Conservation (phyloP, 2,113 vertebrate species). For the Gavialis gangeticus region DNA sequence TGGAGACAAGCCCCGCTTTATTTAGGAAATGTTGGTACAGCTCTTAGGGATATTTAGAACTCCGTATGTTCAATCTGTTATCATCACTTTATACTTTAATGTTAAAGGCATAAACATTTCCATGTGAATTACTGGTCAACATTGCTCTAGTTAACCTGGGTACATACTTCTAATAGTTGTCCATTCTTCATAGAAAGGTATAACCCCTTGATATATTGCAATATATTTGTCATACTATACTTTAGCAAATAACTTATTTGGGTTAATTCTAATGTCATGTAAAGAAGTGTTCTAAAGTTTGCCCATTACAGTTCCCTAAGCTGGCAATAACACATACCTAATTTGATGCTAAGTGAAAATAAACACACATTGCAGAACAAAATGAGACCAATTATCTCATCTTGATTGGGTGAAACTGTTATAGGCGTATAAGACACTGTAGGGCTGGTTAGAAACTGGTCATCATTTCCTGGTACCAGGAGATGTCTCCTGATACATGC, state of each 20-base stretch:
- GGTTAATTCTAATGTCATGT: constrained; percentile 54
- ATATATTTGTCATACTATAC: constrained; percentile 67
- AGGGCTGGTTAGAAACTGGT: constrained; percentile 66
- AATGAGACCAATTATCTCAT: constrained; percentile 72
- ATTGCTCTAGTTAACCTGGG: constrained; percentile 28
- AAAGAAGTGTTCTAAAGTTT: constrained; percentile 75
- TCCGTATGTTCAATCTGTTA: too few species aligned
- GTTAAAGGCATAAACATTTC: neutral
- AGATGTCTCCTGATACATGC: constrained; percentile 64
- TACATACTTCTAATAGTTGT: constrained; percentile 37
- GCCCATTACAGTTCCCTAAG: constrained; percentile 69
- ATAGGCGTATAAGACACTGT: constrained; percentile 68
- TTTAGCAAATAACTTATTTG: constrained; percentile 70
- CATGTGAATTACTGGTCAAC: neutral
- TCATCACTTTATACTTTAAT: neutral
- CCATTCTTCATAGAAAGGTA: constrained; percentile 62
- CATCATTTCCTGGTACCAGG: constrained; percentile 70
- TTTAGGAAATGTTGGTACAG: neutral
- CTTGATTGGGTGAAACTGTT: constrained; percentile 65
- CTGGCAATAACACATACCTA: constrained; percentile 74
- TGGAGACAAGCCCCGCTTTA: neutral
- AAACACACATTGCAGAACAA: constrained; percentile 65
- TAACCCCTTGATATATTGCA: constrained; percentile 72
- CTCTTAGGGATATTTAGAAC: too few species aligned
- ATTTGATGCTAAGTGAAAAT: constrained; percentile 71